Conservation (phyloP, 64 coral and sea anemone species). For the Montipora cactus region DNA sequence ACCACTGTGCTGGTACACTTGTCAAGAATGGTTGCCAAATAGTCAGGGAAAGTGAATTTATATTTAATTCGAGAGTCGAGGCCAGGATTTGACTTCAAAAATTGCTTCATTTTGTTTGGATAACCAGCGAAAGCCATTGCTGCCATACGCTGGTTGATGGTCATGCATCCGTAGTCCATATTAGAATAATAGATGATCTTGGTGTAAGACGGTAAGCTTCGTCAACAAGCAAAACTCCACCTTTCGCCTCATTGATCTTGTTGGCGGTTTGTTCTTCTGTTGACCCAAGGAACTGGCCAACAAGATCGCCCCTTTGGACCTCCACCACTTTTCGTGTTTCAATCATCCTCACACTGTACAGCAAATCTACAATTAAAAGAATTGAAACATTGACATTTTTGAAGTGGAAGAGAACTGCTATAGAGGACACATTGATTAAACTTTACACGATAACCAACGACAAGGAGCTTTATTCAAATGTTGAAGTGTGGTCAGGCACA, state of each 20-base stretch:
- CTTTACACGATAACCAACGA: no score
- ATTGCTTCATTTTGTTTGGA: constrained; percentile 14
- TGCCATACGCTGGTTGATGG: constrained; percentile 67
- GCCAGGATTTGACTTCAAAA: constrained; percentile 54
- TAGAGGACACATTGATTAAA: no score
- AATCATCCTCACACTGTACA: constrained; percentile 52
- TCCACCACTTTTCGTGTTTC: constrained; percentile 57
- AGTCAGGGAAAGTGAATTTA: constrained; percentile 62
- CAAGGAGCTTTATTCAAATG: no score
- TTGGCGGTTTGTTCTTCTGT: constrained; percentile 30
- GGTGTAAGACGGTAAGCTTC: constrained; percentile 58
- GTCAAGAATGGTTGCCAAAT: constrained; percentile 51
- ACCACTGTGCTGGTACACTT: background rate
- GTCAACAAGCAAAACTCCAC: constrained; percentile 50
- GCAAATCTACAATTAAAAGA: constrained; percentile 39
- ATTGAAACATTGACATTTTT: no score
- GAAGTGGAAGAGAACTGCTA: no score
- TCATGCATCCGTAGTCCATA: constrained; percentile 45
- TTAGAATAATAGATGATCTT: background rate
- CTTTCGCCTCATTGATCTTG: constrained; percentile 38
- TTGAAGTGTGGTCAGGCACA: no score
- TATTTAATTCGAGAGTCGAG: constrained; percentile 34
- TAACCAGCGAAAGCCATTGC: constrained; percentile 78
- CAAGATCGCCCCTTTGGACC: constrained; percentile 48
- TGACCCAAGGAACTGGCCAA: constrained; percentile 63